Evolutionary conservation across 2,797 vertebrate species (phyloP), one percentile per base, ranked within the genome.

Genomic region (Vultur gryphus): DNA sequence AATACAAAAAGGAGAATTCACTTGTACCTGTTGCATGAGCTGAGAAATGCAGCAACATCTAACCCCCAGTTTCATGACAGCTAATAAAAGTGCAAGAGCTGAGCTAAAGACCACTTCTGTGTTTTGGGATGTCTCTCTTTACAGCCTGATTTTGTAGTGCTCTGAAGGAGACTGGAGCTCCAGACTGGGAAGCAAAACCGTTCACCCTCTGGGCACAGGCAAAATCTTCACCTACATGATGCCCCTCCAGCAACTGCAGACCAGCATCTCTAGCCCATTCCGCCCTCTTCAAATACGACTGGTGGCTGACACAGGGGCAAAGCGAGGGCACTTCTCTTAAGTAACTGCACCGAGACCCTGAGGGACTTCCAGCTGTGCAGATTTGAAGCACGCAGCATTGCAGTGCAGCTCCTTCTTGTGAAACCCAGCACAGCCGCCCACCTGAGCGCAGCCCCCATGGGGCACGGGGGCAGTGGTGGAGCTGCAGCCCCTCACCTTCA

Each of bases 21-120:
- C 35, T 52, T 39, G 48, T 75, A 85, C 33, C 10, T 19, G 61
- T 92, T 89, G 70, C 46, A 94, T 51, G 70, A 46, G 18, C 72
- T 82, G 78, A 84, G 58, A 95, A 82, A 96, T 73, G 77, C 11
- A 65, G 92, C 95, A 87, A 94, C 26, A 84, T 92, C 94, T 92
- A 92, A 84, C 26, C 43, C 31, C 25, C 31, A 70, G 65, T 76
- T 95, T 84, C 66, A 90, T 9, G 21, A 49, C 62, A 58, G 67
- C 62, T 87, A 89, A 95, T 92, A 94, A 92, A 97, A 96, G 25
- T 24, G 61, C 64, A 84, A 84, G 72, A 69, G 75, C 76, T 43
- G 37, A 92, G 65, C 72, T 79, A 57, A 83, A 90, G 94, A 39
- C 46, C 7, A 15, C 64, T 61, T 90, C 61, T 81, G 43, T 62